Evolutionary conservation across 2,888 invertebrate species (phyloP), one percentile per base, ranked within the genome.

Genomic region (Ophion ventricosus): DNA sequence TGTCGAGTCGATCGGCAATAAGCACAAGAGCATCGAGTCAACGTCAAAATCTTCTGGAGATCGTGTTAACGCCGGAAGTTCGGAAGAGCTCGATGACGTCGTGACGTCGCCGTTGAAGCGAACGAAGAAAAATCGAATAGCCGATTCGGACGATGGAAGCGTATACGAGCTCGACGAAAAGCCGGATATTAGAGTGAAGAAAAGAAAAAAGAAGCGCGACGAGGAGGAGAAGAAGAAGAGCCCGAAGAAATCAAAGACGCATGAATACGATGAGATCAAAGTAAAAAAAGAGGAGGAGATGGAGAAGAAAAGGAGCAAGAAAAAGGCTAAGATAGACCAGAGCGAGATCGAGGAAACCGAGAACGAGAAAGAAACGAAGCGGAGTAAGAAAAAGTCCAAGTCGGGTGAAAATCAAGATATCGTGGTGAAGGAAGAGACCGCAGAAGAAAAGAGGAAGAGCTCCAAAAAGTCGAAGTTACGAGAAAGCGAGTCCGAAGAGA

Each of bases 121-220:
- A 7, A 14, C 57, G 49, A 84, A 82, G 78, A 86, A 82, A 76
- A 80, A 74, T 78, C 76, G 43, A 63, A 83, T 74, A 76, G 82
- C 66, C 20, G 75, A 76, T 64, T 75, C 74, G 23, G 81, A 81
- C 23, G 82, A 57, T 35, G 82, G 76, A 63, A 66, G 64, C 8
- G 59, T 56, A 26, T 74, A 54, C 17, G 80, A 86, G 25, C 63
- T 80, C 26, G 77, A 83, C 10, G 49, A 20, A 11, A 85, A 84
- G 1, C 64, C 66, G 17, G 78, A 64, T n/a, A 23, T 29, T 43
- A 49, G 69, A 76, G 84, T 49, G 0, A 86, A 82, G 23, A 83
- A 85, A 43, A 88, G 85, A 63, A 59, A 69, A 69, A 86, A 82
- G 67, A 85, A 67, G n/a, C 43, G 59, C 69, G 70, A 75, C 11